Evolutionary conservation across 2,797 vertebrate species (phyloP), one percentile per base, ranked within the genome.

Genomic region (Crenichthys baileyi): DNA sequence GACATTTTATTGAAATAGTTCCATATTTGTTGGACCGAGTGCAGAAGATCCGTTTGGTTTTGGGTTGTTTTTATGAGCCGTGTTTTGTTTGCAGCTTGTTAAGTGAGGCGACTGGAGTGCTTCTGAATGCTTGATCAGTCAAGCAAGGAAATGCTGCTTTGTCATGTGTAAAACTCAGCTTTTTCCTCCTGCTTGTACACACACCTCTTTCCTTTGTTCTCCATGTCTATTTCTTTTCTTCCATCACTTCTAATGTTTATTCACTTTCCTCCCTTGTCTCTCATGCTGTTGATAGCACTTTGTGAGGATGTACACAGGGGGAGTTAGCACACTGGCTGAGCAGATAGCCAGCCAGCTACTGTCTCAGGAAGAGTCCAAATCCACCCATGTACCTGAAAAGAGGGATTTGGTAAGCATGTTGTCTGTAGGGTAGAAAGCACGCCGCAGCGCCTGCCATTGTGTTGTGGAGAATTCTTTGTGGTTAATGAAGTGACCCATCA

Each of bases 321-420:
- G 97, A 85, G 97, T 99, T 96, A 97, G 96, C 97, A 97, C 96
- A 88, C 93, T 99, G 97, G 95, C 98, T 96, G 97, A 97, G 91
- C 98, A 98, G 95, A 96, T 98, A 98, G 96, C 97, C 96, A 96
- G 84, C 97, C 97, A 97, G 96, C 97, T 98, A 95, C 97, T 97
- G 89, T 95, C 96, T 93, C 97, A 96, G 95, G 96, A 97, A 82
- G 95, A 95, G 8, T 95, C 96, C 93, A 96, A 96, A 95, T 94
- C 96, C 90, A 92, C 77, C 60, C 78, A 31, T 5, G 75, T 95
- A 91, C 95, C 97, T 96, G 97, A 97, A 90, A 98, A 96, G 94
- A 97, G 95, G 95, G 97, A 97, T 94, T 96, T 96, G 98, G 98
- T 99, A 98, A 99, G 97, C 96, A 83, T 50, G 58, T 24, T 67